Evolutionary conservation across 2,888 invertebrate species (phyloP).

Genomic region (Mythimna impura): DNA sequence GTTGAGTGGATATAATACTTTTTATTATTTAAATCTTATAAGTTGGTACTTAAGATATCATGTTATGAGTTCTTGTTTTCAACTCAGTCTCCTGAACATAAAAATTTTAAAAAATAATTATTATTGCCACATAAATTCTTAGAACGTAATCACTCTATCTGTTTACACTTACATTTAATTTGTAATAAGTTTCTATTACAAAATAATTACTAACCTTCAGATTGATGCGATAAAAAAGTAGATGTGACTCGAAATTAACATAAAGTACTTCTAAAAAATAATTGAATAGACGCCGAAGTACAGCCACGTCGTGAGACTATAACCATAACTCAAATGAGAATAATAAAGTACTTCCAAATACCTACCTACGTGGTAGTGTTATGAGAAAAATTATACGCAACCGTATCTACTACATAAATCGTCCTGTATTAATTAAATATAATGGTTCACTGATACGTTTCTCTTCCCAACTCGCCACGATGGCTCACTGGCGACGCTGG

Average conservation of each 20-base stretch:
- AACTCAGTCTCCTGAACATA: slow-evolving; percentile 23
- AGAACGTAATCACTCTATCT: slow-evolving; percentile 50
- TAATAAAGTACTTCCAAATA: slow-evolving; percentile 73
- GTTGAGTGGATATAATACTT: slow-evolving; percentile 20
- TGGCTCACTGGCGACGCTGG: slow-evolving; percentile 23
- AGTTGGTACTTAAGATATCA: not conserved
- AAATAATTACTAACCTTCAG: slow-evolving; percentile 63
- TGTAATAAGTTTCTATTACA: slow-evolving; percentile 60
- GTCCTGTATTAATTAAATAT: slow-evolving; percentile 86
- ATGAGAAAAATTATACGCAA: slow-evolving; percentile 81
- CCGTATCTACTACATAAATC: slow-evolving; percentile 81
- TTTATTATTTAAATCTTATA: slow-evolving; percentile 19
- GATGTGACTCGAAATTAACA: slow-evolving; percentile 56
- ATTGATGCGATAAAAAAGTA: slow-evolving; percentile 59
- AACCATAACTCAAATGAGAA: slow-evolving; percentile 79
- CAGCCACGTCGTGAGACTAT: slow-evolving; percentile 71
- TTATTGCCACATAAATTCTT: slow-evolving; percentile 56
- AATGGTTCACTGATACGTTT: slow-evolving; percentile 82
- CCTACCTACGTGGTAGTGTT: slow-evolving; percentile 71
- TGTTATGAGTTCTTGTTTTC: slow-evolving; percentile 14
- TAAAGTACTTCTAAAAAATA: slow-evolving; percentile 54
- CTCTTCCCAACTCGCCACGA: slow-evolving; percentile 72
- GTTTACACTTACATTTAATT: slow-evolving; percentile 63
- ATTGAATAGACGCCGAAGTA: slow-evolving; percentile 56
- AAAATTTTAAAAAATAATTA: slow-evolving; percentile 51